These are phyloP conservation scores for Lamellibrachia columna DNA, from an alignment of 2,888 invertebrate species.

Conservation along the genomic window DNA sequence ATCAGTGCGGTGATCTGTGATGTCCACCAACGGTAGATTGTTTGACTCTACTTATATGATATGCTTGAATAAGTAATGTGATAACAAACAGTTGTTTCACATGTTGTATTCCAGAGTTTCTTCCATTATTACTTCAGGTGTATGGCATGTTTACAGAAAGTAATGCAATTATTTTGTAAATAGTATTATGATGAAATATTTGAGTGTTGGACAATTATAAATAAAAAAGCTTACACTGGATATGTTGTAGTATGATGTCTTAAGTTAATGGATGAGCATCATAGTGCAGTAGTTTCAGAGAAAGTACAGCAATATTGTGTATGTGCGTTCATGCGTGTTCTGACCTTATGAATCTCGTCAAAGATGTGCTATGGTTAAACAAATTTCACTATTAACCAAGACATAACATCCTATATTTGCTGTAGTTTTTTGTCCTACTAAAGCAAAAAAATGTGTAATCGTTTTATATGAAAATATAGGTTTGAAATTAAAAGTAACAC, in stretches of 20 bases:
- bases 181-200: background rate
- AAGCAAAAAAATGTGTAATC: background rate
- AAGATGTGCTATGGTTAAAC: background rate
- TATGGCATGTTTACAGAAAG: background rate
- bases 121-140: background rate
- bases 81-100: background rate
- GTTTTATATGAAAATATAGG: no score
- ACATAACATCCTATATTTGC: background rate
- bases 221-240: background rate
- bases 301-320: no score
- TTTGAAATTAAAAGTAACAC: background rate
- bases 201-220: background rate
- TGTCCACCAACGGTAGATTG: background rate
- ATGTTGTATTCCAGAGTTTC: background rate
- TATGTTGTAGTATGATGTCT: background rate
- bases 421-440: background rate
- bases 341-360: background rate
- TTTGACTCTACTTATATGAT: background rate
- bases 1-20: background rate
- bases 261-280: background rate
- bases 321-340: no score
- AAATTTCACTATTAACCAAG: background rate
- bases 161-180: background rate
- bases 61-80: background rate
- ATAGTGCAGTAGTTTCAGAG: no score